phyloP scores from a whole-genome alignment of 2,888 invertebrate species.

The Tenthredo livida region DNA sequence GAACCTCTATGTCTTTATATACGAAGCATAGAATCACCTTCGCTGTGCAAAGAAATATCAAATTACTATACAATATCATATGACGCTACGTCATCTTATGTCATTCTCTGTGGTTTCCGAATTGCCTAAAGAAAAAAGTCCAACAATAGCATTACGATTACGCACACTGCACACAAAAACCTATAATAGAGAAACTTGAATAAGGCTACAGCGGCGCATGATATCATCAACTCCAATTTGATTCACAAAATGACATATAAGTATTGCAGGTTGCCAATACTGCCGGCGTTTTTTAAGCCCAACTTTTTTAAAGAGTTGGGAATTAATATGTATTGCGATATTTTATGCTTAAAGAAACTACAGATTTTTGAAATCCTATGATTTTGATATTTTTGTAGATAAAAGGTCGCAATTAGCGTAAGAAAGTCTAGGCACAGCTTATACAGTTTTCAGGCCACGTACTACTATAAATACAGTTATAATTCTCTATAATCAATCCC shows the following conservation, averaged over 20 bases:
- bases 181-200: constrained; percentile 3
- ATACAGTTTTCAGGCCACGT: background rate
- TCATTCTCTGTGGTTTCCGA: background rate
- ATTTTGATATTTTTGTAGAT: background rate
- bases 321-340: background rate
- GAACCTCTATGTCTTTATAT: background rate
- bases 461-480: background rate
- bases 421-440: background rate
- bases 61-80: constrained; percentile 5
- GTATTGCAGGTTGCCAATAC: constrained; percentile 15
- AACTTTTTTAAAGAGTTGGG: background rate
- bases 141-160: constrained; percentile 11
- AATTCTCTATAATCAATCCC: background rate
- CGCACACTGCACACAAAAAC: background rate
- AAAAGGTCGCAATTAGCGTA: background rate
- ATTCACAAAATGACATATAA: background rate
- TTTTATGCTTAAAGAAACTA: background rate
- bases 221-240: background rate
- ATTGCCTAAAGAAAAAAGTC: background rate
- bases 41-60: background rate
- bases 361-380: background rate
- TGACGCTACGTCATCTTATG: background rate
- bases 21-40: background rate
- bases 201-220: background rate
- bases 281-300: constrained; percentile 1